Base-by-base conservation (phyloP, 1,140 invertebrate genomes). In the Microplitis demolitor region DNA sequence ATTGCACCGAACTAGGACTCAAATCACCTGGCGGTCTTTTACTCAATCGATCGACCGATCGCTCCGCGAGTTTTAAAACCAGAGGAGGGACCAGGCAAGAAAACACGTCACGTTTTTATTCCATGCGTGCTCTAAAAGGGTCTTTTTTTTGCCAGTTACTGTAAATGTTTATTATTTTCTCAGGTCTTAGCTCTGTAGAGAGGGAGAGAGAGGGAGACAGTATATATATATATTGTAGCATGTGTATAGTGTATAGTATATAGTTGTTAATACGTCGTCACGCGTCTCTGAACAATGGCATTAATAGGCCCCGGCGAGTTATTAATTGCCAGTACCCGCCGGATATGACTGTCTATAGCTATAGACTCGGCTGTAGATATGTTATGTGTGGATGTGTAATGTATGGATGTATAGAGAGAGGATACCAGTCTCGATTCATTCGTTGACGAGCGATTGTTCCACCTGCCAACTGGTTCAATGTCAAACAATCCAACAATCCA, bases 241-340 rank as follows among this genome's bases (percentile, higher is more conserved):
- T 63, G 63, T 53, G 78, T 77, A 66, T 61, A 80, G 11, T 39
- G 5, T 39, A 39, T 39, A 39, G 11, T 74, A 80, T 79, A 60
- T 63, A 70, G 74, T 71, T 66, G 78, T 74, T 39, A 39, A 39
- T 39, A 39, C 78, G 76, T 78, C 84, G 84, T 87, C 84, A 85
- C 84, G 86, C 85, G 84, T 85, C 84, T 86, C 83, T 86, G 85
- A 85, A 84, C 84, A 87, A 87, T 86, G 79, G 84, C 84, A 86
- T 87, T 85, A 86, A 86, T 84, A 84, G 84, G 84, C 81, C 75
- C 80, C 80, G 82, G 76, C 83, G 83, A 86, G 84, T 86, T 85
- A 86, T 87, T 86, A 86, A 87, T 87, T 85, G 84, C 82, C 82
- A 77, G 79, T 83, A 76, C 79, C 82, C 84, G 82, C 85, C 85